These are phyloP conservation scores for Pachliopta kotzebuea DNA, from an alignment of 2,888 invertebrate species.

Conservation along the genomic window DNA sequence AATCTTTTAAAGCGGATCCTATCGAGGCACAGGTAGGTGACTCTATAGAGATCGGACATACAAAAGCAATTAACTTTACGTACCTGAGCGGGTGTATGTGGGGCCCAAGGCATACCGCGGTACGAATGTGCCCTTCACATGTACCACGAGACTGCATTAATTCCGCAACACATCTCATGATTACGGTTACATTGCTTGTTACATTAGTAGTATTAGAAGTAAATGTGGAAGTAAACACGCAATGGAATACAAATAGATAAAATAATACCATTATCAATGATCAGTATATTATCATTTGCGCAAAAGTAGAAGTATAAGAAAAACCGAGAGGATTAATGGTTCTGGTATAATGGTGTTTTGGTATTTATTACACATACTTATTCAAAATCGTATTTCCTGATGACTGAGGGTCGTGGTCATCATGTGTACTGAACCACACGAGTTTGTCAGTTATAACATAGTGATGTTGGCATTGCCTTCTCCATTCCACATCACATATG, in stretches of 20 bases:
- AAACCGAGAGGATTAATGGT: constrained; percentile 60
- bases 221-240: constrained; percentile 4
- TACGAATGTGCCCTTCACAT: constrained; percentile 33
- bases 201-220: background rate
- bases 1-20: constrained; percentile 11
- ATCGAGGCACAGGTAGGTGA: constrained; percentile 57
- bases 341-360: constrained; percentile 68
- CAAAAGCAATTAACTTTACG: constrained; percentile 76
- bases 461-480: too few species aligned
- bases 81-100: constrained; percentile 65
- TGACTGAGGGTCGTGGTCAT: too few species aligned
- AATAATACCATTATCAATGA: background rate
- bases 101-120: constrained; percentile 35
- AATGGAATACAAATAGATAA: constrained; percentile 29
- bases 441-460: too few species aligned
- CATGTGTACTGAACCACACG: too few species aligned
- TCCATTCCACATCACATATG: too few species aligned
- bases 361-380: too few species aligned
- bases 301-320: constrained; percentile 59
- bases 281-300: constrained; percentile 52
- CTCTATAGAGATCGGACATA: constrained; percentile 72
- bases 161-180: too few species aligned
- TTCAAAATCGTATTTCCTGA: too few species aligned
- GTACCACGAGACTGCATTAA: constrained; percentile 16
- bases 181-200: constrained; percentile 10